Evolutionary conservation across 1,140 invertebrate species (phyloP).

Genomic region (Planococcus citri): DNA sequence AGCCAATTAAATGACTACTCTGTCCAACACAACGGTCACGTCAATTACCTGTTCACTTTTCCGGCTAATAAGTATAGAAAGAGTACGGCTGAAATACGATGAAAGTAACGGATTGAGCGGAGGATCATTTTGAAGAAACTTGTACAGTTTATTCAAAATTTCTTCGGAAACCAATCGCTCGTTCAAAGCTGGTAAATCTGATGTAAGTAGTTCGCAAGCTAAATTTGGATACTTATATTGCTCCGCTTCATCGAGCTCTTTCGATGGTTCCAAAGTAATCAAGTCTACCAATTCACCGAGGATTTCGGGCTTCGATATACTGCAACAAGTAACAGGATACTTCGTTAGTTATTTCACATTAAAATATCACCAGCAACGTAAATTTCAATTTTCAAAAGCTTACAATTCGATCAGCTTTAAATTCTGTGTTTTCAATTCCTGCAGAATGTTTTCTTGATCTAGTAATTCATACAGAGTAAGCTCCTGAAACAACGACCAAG

Average conservation of each 20-base stretch:
- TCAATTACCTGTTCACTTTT: conserved; percentile 28
- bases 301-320: conserved; percentile 67
- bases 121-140: conserved; percentile 72
- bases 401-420: conserved; percentile 85
- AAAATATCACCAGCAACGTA: conserved; percentile 10
- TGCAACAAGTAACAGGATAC: no score
- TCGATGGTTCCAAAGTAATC: conserved; percentile 70
- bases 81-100: conserved; percentile 90
- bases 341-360: conserved; percentile 36
- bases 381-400: conserved; percentile 41
- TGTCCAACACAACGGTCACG: background rate
- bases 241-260: conserved; percentile 57
- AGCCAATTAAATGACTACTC: no score
- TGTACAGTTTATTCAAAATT: conserved; percentile 71
- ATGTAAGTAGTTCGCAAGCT: conserved; percentile 85
- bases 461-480: conserved; percentile 77
- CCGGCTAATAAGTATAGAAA: conserved; percentile 36
- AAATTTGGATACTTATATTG: conserved; percentile 77
- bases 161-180: conserved; percentile 69
- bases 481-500: conserved; percentile 55
- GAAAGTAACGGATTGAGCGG: conserved; percentile 86
- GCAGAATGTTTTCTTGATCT: conserved; percentile 87
- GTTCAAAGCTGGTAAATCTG: conserved; percentile 71
- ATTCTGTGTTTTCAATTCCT: conserved; percentile 89
- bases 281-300: conserved; percentile 74